Conservation (phyloP, 2,113 vertebrate genomes). For the Lepus americanus region DNA sequence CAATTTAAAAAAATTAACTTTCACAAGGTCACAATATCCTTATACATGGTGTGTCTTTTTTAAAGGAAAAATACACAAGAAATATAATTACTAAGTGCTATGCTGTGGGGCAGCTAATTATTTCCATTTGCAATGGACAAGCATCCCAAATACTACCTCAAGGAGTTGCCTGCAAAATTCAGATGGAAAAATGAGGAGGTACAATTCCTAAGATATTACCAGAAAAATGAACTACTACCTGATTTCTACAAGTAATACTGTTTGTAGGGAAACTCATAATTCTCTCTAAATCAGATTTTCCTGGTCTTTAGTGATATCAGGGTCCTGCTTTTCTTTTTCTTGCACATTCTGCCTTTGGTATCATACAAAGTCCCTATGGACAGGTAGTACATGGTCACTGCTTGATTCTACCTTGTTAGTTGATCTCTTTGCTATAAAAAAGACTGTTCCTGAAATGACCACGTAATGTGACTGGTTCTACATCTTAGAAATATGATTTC, state of each 20-base stretch:
- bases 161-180: not conserved
- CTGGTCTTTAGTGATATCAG: not conserved
- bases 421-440: constrained; percentile 29
- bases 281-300: not conserved
- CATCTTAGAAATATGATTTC: constrained; percentile 40
- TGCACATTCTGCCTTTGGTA: constrained; percentile 17
- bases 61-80: not conserved
- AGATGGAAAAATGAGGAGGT: not conserved
- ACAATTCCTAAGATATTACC: not conserved
- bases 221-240: not conserved
- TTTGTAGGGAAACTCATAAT: not conserved
- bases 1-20: not conserved
- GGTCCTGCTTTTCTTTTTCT: not conserved
- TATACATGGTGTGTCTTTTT: not conserved
- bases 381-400: not conserved
- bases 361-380: not conserved
- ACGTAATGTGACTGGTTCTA: not conserved
- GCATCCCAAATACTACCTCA: not conserved
- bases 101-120: not conserved
- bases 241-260: not conserved
- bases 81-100: not conserved
- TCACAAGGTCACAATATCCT: constrained; percentile 2
- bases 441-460: constrained; percentile 27
- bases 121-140: not conserved
- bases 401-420: not conserved